Evolutionary conservation across 2,113 vertebrate genomes (phyloP), one percentile per base, ranked within the genome.

Genomic region (Poeciliopsis retropinna): DNA sequence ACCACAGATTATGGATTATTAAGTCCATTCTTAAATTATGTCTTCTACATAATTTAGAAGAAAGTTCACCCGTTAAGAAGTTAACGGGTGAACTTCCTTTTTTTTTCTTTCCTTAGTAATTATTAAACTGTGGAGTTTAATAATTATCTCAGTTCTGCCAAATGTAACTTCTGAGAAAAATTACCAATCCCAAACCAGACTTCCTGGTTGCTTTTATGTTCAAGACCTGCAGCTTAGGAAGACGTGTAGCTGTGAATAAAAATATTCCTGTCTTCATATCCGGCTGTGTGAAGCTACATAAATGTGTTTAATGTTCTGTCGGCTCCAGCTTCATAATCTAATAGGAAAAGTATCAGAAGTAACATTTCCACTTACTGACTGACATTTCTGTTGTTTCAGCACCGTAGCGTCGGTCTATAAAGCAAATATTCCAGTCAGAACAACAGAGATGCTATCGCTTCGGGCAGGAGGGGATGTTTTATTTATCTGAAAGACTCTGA

Each of bases 361-460:
- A 73, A 67, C 17, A 9, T 5, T 66, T 61, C 28, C 75, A 12
- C 51, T 65, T 25, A 30, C 32, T 25, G 70, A 57, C 41, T 78
- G 75, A 74, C 66, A 69, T 81, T 80, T 78, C 54, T 66, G 47
- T 29, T 66, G n/a, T 31, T 44, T 34, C 12, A 3, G 57, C 60
- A 4, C 54, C 57, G 65, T 6, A 37, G 54, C 63, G 17, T 60
- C 1, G 27, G 62, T 60, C 32, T 60, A 74, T 62, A 44, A 8
- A 70, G 63, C 64, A 72, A 79, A 44, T 19, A 67, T 61, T 30
- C 31, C 39, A 60, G 68, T 39, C 70, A 32, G 67, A 85, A 79
- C 70, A 72, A 64, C 64, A 70, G 71, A 37, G 76, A 82, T 70
- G 81, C 41, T 82, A 80, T 86, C 66, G 1, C 72, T 30, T 17